Evolutionary conservation across 2,797 vertebrate species (phyloP).

Genomic region (Huso huso): DNA sequence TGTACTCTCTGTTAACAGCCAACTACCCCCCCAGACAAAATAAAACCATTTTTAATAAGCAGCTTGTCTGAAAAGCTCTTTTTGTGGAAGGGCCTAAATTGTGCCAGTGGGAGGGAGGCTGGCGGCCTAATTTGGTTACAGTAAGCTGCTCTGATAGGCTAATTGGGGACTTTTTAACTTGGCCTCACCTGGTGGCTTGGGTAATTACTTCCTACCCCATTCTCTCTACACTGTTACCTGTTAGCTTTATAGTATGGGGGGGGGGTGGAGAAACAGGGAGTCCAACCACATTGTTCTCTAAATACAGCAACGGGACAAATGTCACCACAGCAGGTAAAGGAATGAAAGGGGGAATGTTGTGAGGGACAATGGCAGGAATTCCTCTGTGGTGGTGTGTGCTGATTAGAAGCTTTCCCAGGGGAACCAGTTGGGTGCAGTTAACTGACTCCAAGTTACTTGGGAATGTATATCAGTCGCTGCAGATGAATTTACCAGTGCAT

Average conservation of each 20-base stretch:
- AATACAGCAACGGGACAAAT: neutral
- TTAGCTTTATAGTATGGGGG: constrained; percentile 10
- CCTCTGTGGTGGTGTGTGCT: neutral
- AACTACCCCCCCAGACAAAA: constrained; percentile 1
- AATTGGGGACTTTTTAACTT: constrained; percentile 12
- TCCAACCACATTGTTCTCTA: neutral
- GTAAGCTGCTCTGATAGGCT: constrained; percentile 7
- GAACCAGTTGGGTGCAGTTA: too few relatives aligned
- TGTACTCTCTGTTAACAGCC: constrained; percentile 22
- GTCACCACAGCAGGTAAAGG: constrained; percentile 1
- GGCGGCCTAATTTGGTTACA: constrained; percentile 13
- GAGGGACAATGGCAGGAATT: neutral
- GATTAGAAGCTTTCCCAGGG: too few relatives aligned
- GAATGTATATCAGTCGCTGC: too few relatives aligned
- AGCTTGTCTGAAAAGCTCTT: constrained; percentile 4
- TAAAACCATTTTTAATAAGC: constrained; percentile 15
- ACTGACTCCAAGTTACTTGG: too few relatives aligned
- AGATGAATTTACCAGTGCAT: too few relatives aligned
- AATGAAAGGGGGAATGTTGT: constrained; percentile 3
- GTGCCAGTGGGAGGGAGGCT: constrained; percentile 6
- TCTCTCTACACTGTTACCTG: constrained; percentile 7
- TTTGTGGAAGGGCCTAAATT: constrained; percentile 8
- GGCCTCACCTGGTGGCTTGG: constrained; percentile 12
- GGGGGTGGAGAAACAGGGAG: neutral
- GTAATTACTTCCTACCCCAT: constrained; percentile 1